Evolutionary conservation across 2,113 vertebrate species (phyloP).

Genomic region (Pristiophorus japonicus): DNA sequence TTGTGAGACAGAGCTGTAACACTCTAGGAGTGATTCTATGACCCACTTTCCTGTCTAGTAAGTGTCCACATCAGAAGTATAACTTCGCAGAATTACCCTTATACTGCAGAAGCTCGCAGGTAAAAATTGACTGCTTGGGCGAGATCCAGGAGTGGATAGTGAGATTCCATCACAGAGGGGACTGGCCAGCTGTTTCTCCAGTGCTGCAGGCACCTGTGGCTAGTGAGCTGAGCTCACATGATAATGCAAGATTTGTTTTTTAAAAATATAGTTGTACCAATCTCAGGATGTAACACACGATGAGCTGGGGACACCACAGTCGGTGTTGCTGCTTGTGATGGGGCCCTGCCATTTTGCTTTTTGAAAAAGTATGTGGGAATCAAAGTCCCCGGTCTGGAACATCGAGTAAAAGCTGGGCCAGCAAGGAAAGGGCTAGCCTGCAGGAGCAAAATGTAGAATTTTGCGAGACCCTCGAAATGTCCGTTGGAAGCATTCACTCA

Average conservation of each 20-base stretch:
- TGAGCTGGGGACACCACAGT: not conserved
- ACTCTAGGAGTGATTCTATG: not conserved
- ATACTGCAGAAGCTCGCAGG: not conserved
- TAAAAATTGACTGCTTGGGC: not conserved
- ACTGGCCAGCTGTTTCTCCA: not conserved
- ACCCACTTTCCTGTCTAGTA: not conserved
- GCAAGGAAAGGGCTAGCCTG: not conserved
- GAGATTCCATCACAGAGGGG: not conserved
- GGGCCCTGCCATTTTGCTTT: not conserved
- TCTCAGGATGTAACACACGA: not conserved
- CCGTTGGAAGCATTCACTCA: not conserved
- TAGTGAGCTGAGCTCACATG: not conserved
- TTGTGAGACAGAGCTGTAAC: not conserved
- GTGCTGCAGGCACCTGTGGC: not conserved
- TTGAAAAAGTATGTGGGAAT: not conserved
- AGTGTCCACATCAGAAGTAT: not conserved
- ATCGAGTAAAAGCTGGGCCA: not conserved
- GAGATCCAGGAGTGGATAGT: not conserved
- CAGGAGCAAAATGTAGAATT: too few relatives aligned
- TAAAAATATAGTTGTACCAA: not conserved
- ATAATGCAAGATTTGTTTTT: not conserved
- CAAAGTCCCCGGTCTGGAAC: not conserved
- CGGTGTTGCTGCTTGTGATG: not conserved
- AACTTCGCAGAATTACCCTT: not conserved
- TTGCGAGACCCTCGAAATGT: not conserved